A percentile compares a stretch with the other conserved stretches of the same genome.
phyloP scores from a whole-genome alignment of 2,797 vertebrate species.

The Myotis daubentonii region DNA sequence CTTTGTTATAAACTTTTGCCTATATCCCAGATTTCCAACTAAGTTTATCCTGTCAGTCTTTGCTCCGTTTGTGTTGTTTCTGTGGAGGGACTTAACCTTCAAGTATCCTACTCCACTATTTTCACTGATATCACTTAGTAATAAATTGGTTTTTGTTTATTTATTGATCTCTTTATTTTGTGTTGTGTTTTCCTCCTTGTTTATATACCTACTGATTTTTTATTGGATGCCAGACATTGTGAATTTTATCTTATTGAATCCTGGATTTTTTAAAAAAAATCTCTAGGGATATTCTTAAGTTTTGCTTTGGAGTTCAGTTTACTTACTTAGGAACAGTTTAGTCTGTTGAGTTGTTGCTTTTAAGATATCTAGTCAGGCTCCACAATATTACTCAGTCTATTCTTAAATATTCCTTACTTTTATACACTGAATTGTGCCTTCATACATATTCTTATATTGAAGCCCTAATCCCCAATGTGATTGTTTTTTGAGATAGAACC shows the following conservation, averaged over 20 bases:
- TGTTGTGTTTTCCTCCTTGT: not conserved
- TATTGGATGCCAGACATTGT: not conserved
- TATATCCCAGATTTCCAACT: not conserved
- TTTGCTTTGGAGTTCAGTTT: not conserved
- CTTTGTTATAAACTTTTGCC: not conserved
- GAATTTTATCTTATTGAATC: conserved; percentile 5
- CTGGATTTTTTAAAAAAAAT: not conserved
- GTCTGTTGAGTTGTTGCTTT: not conserved
- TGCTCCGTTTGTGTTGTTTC: not conserved
- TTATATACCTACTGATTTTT: not conserved
- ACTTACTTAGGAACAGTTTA: not conserved
- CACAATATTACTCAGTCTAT: not conserved
- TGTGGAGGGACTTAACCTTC: not conserved
- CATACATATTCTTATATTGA: not conserved
- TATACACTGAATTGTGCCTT: not conserved
- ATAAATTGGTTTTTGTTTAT: not conserved
- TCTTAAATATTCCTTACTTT: not conserved
- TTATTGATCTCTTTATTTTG: not conserved
- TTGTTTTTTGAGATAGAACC: not conserved
- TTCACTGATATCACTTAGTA: not conserved
- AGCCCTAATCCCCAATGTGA: not conserved
- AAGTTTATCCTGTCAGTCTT: not conserved
- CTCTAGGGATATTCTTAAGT: not conserved
- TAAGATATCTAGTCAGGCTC: not conserved
- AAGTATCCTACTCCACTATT: not conserved